Evolutionary conservation across 2,797 vertebrate species (phyloP).

Genomic region (Pteronotus mesoamericanus): DNA sequence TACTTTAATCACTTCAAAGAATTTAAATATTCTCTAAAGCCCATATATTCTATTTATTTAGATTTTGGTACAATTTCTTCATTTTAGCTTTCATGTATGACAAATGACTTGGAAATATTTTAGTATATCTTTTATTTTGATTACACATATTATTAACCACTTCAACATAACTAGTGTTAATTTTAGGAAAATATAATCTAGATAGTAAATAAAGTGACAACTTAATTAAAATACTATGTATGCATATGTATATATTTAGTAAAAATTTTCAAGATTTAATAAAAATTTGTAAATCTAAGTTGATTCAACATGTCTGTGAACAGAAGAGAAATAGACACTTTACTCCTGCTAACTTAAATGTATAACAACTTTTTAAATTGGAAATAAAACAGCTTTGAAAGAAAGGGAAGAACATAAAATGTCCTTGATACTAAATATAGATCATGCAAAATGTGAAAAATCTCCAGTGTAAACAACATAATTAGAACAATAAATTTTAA

Average conservation of each 20-base stretch:
- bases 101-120: not conserved
- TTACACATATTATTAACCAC: not conserved
- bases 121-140: not conserved
- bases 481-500: conserved; percentile 41
- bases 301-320: not conserved
- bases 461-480: not conserved
- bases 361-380: not conserved
- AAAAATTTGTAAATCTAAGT: not conserved
- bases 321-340: not conserved
- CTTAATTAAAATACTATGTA: not conserved
- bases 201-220: not conserved
- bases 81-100: not conserved
- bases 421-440: not conserved
- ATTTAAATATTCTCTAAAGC: not conserved
- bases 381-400: conserved; percentile 19
- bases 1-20: not conserved
- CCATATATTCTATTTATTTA: not conserved
- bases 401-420: not conserved
- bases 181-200: not conserved
- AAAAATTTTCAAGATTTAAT: not conserved
- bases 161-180: not conserved
- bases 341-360: not conserved
- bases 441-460: not conserved
- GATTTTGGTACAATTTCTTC: not conserved
- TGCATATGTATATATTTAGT: not conserved